phyloP scores from a whole-genome alignment of 2,888 invertebrate species.

The Hyposoter dolosus region DNA sequence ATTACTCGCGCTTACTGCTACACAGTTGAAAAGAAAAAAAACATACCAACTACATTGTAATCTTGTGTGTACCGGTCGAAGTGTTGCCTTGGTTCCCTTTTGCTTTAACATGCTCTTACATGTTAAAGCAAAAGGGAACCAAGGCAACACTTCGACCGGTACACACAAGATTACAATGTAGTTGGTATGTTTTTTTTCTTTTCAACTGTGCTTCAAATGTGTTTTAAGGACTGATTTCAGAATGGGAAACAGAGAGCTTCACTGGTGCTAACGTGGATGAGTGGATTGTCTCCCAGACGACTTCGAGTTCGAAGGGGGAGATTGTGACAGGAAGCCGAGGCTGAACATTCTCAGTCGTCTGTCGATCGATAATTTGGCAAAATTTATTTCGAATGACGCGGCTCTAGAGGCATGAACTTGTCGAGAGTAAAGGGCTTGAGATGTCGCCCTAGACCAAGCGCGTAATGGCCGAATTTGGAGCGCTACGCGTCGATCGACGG shows the following conservation, averaged over 20 bases:
- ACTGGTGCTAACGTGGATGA: not conserved
- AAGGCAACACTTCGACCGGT: not conserved
- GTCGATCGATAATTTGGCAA: not conserved
- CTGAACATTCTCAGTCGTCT: not conserved
- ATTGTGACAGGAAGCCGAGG: not conserved
- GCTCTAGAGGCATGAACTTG: not conserved
- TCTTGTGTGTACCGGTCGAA: not conserved
- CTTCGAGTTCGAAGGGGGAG: not conserved
- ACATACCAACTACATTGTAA: too few species aligned
- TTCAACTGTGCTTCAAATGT: too few species aligned
- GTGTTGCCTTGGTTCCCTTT: not conserved
- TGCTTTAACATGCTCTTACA: too few species aligned
- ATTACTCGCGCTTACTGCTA: too few species aligned
- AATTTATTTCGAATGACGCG: not conserved
- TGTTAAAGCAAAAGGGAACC: too few species aligned
- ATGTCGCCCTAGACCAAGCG: not conserved
- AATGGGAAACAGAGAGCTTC: not conserved
- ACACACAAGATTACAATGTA: too few species aligned
- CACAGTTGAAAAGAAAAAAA: too few species aligned
- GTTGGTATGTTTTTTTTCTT: too few species aligned
- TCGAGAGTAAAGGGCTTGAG: not conserved
- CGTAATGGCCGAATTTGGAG: not conserved
- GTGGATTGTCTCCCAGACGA: not conserved
- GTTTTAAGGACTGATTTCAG: conserved; percentile 3
- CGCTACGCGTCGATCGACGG: not conserved